Evolutionary conservation across 1,140 invertebrate genomes (phyloP), one percentile per base, ranked within the genome.

Genomic region (Drosophila busckii): DNA sequence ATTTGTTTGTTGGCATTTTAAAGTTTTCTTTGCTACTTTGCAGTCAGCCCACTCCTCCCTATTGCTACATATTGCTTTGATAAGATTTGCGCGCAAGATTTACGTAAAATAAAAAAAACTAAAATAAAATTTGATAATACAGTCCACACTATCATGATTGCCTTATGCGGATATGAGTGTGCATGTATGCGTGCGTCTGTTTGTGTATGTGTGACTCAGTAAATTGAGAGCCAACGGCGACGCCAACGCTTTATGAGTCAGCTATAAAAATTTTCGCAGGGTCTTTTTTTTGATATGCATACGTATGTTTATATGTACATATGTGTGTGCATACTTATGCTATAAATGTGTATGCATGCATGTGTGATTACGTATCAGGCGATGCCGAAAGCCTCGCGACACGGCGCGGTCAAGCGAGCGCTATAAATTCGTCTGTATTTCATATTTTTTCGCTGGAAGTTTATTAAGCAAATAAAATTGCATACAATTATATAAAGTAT

Each of bases 391-490:
- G 65, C 49, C 71, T 61, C 67, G 53, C 2, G 45, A 3, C 34
- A 26, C 12, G 17, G 6, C 29, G 6, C 29, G 29, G n/a, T 28
- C 34, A 31, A 35, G 28, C 44, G 22, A 40, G 65, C 56, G 35
- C 59, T 78, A 59, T 44, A 37, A 46, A 64, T n/a, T n/a, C n/a
- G n/a, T n/a, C n/a, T n/a, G n/a, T 54, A 71, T 73, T 71, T n/a
- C n/a, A n/a, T n/a, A n/a, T n/a, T n/a, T n/a, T n/a, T n/a, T n/a
- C n/a, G n/a, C n/a, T n/a, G n/a, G n/a, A n/a, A n/a, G n/a, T n/a
- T n/a, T n/a, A n/a, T n/a, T n/a, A n/a, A n/a, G 49, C 52, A 68
- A 59, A 63, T 63, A 63, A 67, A 78, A 80, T 71, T 53, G 71
- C 70, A 71, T 29, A 50, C 31, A 41, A n/a, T n/a, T n/a, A n/a